phyloP scores from a whole-genome alignment of 2,888 invertebrate genomes.

The Lasioglossum morio region DNA sequence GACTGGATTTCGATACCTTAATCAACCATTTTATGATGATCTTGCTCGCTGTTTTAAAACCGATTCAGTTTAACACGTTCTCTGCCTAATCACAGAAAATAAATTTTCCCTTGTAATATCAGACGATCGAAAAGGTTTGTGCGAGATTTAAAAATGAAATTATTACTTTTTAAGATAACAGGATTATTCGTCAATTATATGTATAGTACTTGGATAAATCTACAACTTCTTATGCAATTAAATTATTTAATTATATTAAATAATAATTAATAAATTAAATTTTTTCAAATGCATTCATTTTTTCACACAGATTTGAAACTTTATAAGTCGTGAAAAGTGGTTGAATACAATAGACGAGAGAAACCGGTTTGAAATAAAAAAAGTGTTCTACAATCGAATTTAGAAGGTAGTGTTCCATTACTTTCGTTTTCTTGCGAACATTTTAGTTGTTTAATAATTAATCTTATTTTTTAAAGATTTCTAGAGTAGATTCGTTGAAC shows the following conservation, averaged over 20 bases:
- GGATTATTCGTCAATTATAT: not conserved
- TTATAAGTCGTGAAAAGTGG: too few relatives aligned
- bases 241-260: too few relatives aligned
- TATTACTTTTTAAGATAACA: not conserved
- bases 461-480: not conserved
- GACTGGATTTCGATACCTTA: not conserved
- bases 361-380: not conserved
- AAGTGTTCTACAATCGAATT: too few relatives aligned
- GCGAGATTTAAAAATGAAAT: not conserved
- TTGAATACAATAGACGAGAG: not conserved
- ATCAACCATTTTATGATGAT: not conserved
- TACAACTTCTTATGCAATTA: not conserved
- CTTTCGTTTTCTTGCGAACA: too few relatives aligned
- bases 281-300: not conserved
- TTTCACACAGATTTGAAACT: too few relatives aligned
- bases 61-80: not conserved
- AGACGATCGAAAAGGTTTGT: not conserved
- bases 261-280: rapidly evolving
- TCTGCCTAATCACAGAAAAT: not conserved
- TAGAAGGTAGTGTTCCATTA: too few relatives aligned
- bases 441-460: not conserved
- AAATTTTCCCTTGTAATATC: not conserved
- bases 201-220: not conserved
- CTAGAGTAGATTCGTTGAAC: not conserved
- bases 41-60: not conserved